Evolutionary conservation across 2,113 vertebrate genomes (phyloP).

Genomic region (Pseudopipra pipra): DNA sequence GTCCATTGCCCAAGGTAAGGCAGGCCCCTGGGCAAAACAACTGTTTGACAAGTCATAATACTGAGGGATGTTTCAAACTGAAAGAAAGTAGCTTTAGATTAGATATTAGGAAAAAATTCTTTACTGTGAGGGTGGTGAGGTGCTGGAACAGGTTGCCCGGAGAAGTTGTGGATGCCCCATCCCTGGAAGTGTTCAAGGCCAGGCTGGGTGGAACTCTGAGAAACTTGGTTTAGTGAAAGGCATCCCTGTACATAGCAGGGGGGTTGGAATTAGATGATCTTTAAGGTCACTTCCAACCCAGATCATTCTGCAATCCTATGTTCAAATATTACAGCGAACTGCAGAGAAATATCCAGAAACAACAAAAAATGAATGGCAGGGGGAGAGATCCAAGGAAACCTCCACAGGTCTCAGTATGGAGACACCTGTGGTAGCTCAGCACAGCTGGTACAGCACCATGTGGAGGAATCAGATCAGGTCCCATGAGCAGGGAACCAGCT

Average conservation of each 20-base stretch:
- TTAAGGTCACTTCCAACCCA: neutral
- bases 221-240: neutral
- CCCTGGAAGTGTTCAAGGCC: neutral
- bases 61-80: neutral
- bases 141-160: neutral
- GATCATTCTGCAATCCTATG: neutral
- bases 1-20: neutral
- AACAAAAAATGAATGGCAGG: neutral
- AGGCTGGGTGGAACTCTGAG: neutral
- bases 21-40: neutral
- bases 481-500: rapidly evolving
- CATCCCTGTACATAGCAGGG: neutral
- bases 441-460: neutral
- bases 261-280: neutral
- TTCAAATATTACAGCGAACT: neutral
- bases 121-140: neutral
- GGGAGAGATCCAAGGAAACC: neutral
- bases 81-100: neutral
- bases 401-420: rapidly evolving
- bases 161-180: neutral
- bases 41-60: neutral
- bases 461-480: neutral
- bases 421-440: neutral
- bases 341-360: neutral
- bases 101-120: neutral